Base-by-base conservation (phyloP, 2,113 vertebrate species). In the Shinisaurus crocodilurus region DNA sequence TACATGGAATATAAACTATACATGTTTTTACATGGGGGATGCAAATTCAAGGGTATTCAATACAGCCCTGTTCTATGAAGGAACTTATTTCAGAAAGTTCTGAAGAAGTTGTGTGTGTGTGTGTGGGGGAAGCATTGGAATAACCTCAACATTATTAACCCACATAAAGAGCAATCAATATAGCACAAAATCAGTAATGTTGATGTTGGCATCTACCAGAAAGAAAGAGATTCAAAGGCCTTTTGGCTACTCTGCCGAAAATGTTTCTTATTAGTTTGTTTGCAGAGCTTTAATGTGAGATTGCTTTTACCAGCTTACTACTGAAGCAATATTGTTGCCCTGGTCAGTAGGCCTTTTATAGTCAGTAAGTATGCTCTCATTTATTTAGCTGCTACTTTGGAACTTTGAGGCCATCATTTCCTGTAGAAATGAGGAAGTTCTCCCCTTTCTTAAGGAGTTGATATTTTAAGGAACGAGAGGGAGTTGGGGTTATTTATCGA, bases 211-310 rank as follows among this genome's bases (percentile, higher is more conserved):
- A 94, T 45, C 90, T 54, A 87, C 92, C 1, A 88, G 90, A 95
- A 96, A 96, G 91, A 94, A 93, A 89, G 86, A 95, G 90, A 95
- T 97, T n/a, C 93, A 96, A 96, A 96, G 86, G 60, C 16, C 32
- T 91, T 85, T 89, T 93, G 95, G 76, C 89, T 92, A 67, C 79
- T 50, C 13, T 25, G 45, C 57, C 80, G 82, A 84, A 88, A 84
- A 91, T 94, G 95, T 95, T 96, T 96, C 89, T 89, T 94, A 91
- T 87, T 88, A 96, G 93, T 96, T 96, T 95, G 92, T 96, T 97
- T 97, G 95, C 81, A 91, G 94, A 85, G 95, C 93, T 95, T 96
- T 94, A 93, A 89, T 96, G 95, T 95, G 92, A 96, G 95, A 92
- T 94, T 95, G 88, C 88, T 80, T 96, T 97, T 96, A 45, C 92